These are phyloP conservation scores for Perdix hodgsoniae DNA, from an alignment of 2,797 vertebrate species.

Conservation along the genomic window DNA sequence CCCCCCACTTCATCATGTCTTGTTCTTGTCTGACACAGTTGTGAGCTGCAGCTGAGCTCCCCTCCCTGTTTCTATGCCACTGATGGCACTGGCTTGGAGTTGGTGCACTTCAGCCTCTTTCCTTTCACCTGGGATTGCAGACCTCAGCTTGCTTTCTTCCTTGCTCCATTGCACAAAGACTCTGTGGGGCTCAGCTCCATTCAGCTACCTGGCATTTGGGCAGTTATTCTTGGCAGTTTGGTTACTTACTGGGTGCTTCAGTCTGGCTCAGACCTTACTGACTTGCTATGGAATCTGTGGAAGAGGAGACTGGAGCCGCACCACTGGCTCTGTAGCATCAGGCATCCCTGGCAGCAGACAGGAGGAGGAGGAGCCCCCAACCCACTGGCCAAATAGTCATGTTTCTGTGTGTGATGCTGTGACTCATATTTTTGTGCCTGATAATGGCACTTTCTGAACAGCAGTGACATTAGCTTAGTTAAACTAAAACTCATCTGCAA, in stretches of 20 bases:
- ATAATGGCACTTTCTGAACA: background rate
- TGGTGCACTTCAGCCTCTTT: background rate
- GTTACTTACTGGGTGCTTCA: fast-evolving
- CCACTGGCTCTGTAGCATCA: fast-evolving
- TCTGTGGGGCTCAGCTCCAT: background rate
- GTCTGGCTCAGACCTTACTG: background rate
- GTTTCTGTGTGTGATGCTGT: background rate
- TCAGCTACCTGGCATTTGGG: background rate
- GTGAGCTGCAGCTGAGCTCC: background rate
- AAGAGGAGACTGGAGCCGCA: background rate
- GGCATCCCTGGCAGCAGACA: background rate
- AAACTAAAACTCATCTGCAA: background rate
- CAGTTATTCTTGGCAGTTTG: too few species aligned
- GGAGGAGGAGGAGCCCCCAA: background rate
- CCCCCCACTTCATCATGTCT: background rate
- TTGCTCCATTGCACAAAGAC: background rate
- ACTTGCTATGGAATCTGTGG: fast-evolving
- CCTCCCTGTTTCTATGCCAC: fast-evolving
- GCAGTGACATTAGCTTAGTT: fast-evolving
- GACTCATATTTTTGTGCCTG: background rate
- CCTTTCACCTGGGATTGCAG: background rate
- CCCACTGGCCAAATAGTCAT: fast-evolving
- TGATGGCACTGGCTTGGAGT: background rate
- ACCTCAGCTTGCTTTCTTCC: background rate
- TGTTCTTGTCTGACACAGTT: background rate